Evolutionary conservation across 2,888 invertebrate species (phyloP).

Genomic region (Troides oblongomaculatus): DNA sequence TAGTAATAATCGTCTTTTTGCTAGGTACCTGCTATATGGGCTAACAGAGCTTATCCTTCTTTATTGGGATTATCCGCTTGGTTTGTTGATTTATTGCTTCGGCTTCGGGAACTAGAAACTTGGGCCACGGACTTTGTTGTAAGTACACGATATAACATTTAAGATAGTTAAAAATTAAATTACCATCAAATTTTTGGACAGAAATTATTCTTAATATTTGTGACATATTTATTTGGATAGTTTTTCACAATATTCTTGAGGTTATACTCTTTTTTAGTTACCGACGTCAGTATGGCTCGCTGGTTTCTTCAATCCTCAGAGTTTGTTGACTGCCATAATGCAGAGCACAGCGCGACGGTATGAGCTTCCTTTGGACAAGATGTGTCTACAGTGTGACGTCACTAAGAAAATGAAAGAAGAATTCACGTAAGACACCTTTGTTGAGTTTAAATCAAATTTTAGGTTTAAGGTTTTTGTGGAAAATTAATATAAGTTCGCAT

Average conservation of each 20-base stretch:
- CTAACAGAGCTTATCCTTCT: constrained; percentile 94
- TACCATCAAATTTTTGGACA: neutral
- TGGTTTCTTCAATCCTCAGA: constrained; percentile 99
- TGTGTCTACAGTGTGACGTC: constrained; percentile 98
- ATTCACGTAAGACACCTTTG: constrained; percentile 85
- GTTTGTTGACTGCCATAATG: constrained; percentile 97
- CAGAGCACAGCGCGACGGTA: constrained; percentile 96
- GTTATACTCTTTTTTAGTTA: constrained; percentile 74
- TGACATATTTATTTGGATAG: too few relatives aligned
- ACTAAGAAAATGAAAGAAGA: constrained; percentile 98
- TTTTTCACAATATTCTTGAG: too few relatives aligned
- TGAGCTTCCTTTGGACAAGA: constrained; percentile 95
- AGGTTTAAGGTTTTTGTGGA: too few relatives aligned
- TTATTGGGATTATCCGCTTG: constrained; percentile 92
- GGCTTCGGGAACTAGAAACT: constrained; percentile 93
- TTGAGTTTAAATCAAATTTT: too few relatives aligned
- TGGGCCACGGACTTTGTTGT: constrained; percentile 98
- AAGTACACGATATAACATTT: constrained; percentile 67
- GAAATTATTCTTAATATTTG: too few relatives aligned
- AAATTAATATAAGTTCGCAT: too few relatives aligned
- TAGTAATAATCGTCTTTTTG: neutral
- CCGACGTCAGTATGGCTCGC: constrained; percentile 97
- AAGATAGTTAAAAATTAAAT: constrained; percentile 43
- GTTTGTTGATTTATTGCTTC: constrained; percentile 93
- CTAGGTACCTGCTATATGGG: constrained; percentile 92